Evolutionary conservation across 2,797 vertebrate genomes (phyloP).

Genomic region (Hybognathus amarus): DNA sequence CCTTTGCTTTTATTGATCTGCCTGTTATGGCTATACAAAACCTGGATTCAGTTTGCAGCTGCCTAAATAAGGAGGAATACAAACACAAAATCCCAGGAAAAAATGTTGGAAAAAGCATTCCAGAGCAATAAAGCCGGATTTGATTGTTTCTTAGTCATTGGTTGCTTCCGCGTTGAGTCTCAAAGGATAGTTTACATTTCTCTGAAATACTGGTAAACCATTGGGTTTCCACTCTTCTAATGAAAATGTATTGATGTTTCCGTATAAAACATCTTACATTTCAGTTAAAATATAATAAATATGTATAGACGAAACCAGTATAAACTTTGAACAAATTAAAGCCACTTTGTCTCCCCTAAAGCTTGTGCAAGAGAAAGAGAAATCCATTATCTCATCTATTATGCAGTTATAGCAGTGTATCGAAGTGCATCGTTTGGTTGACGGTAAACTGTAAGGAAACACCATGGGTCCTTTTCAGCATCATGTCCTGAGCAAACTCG

Average conservation of each 20-base stretch:
- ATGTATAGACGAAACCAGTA: neutral
- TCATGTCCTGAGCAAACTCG: slow-evolving; percentile 27
- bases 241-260: slow-evolving; percentile 41
- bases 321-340: slow-evolving; percentile 20
- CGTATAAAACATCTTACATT: slow-evolving; percentile 19
- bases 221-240: neutral
- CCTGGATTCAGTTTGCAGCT: neutral
- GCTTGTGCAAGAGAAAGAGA: slow-evolving; percentile 36
- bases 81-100: neutral
- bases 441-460: slow-evolving; percentile 48
- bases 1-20: slow-evolving; percentile 12
- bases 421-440: slow-evolving; percentile 44
- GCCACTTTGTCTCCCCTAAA: neutral
- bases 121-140: neutral
- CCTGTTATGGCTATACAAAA: neutral
- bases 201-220: slow-evolving; percentile 9
- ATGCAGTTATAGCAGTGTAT: slow-evolving; percentile 49
- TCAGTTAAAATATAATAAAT: slow-evolving; percentile 18
- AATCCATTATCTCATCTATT: slow-evolving; percentile 29
- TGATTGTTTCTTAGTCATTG: neutral
- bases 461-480: slow-evolving; percentile 21
- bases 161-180: neutral
- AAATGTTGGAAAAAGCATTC: neutral
- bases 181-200: neutral
- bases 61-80: neutral